Base-by-base conservation (phyloP, 2,797 vertebrate species). In the Pangasius sanitwongsei region DNA sequence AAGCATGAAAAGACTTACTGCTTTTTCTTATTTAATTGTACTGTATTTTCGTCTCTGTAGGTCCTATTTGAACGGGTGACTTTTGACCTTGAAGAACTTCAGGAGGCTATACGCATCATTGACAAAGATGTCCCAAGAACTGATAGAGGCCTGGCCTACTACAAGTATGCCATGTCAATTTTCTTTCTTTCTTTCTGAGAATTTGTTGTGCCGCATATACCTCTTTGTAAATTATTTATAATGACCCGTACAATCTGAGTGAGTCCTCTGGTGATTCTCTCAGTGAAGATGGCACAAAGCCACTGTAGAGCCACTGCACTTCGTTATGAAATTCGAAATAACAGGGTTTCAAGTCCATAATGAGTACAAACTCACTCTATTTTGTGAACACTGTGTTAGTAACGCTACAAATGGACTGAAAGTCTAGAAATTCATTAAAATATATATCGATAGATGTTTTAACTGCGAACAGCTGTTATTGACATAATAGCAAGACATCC, bases 101-200 rank as follows among this genome's bases (percentile, higher is more conserved):
- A 92, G 84, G 96, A 97, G 92, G 96, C 96, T 67, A 93, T 95
- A 74, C 92, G 96, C 48, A 97, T 97, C 87, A 96, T 97, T 87
- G 95, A 97, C 92, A 97, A 97, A 91, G 96, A 97, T 74, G 96
- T 96, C 12, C 96, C 96, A 0, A 92, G 96, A 89, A 97, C 96
- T 12, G 96, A 94, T 92, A 92, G 96, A 94, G 94, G 95, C 88
- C 93, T 97, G 85, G 92, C 89, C 88, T 97, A 95, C 87, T 97
- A 96, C 93, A 94, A 93, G 96, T 97, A 88, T 95, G 96, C 89
- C 12, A 28, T 69, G 20, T 3, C 81, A 28, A 34, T 0, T 78
- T 34, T 78, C 11, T 23, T 81, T 72, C 7, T 69, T 53, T 50
- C 1, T 28, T 34, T 23, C 20, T 59, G 8, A 37, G 50, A 69